Conservation (phyloP, 1,140 invertebrate genomes). For the Steinernema feltiae region DNA sequence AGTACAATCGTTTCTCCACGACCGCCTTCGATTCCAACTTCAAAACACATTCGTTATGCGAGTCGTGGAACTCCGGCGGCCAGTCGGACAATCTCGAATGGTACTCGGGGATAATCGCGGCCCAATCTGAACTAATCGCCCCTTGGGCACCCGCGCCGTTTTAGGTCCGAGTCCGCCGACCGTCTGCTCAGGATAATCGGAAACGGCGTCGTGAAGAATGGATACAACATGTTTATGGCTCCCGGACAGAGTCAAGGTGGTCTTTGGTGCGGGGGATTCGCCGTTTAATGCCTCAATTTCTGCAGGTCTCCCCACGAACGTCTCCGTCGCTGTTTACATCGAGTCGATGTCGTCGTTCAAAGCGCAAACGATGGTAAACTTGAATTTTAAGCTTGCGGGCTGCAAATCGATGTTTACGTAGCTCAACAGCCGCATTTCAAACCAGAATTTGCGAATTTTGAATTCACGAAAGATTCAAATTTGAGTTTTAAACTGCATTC, state of each 20-base stretch:
- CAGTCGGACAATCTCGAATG: slow-evolving; percentile 5
- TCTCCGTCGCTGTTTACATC: slow-evolving; percentile 53
- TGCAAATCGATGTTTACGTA: too few species aligned
- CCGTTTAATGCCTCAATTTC: neutral
- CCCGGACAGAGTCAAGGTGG: slow-evolving; percentile 49
- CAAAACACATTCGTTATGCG: slow-evolving; percentile 11
- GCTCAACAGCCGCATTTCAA: too few species aligned
- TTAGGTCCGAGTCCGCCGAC: slow-evolving; percentile 55
- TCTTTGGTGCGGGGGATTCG: neutral
- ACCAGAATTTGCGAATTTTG: neutral
- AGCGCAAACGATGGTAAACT: slow-evolving; percentile 52
- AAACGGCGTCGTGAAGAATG: slow-evolving; percentile 48
- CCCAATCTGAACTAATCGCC: slow-evolving; percentile 7
- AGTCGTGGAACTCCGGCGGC: slow-evolving; percentile 6
- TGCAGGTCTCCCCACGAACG: slow-evolving; percentile 48
- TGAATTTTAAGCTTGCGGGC: too few species aligned
- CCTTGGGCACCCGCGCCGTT: slow-evolving; percentile 8
- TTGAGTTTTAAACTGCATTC: neutral
- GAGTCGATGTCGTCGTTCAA: slow-evolving; percentile 57
- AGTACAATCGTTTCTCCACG: neutral
- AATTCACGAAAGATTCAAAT: neutral
- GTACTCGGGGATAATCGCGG: neutral
- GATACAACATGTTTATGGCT: slow-evolving; percentile 57
- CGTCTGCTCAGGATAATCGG: slow-evolving; percentile 46
- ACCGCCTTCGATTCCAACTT: slow-evolving; percentile 1